These are phyloP conservation scores for Macrophya alboannulata DNA, from an alignment of 2,888 invertebrate species.

Conservation along the genomic window DNA sequence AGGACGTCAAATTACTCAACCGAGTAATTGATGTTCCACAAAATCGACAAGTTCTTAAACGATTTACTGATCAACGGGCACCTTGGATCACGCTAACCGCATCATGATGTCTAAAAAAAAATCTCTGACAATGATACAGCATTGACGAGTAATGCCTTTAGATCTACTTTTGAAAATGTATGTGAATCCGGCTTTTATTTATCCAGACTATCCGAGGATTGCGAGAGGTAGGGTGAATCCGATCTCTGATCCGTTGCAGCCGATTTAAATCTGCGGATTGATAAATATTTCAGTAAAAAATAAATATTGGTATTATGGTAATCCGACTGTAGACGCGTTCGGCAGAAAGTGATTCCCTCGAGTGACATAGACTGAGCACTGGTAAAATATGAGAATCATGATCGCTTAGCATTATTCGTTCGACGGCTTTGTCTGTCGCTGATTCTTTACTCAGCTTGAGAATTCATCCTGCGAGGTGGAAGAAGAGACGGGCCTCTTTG, in stretches of 20 bases:
- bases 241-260: neutral
- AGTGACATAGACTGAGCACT: conserved; percentile 41
- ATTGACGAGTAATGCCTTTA: neutral
- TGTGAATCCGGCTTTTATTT: neutral
- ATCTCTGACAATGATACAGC: neutral
- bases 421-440: neutral
- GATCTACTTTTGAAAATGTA: neutral
- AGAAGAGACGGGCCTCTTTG: neutral
- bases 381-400: conserved; percentile 17
- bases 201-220: neutral
- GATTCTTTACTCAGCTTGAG: neutral
- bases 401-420: neutral
- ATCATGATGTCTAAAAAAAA: neutral
- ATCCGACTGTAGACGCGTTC: neutral
- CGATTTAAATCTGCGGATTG: conserved; percentile 9
- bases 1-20: neutral
- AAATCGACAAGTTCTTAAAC: neutral
- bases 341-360: conserved; percentile 35
- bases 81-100: neutral
- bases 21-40: neutral
- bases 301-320: conserved; percentile 57
- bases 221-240: neutral
- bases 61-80: neutral
- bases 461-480: neutral
- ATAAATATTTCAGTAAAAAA: conserved; percentile 63